Evolutionary conservation across 2,888 invertebrate species (phyloP).

Genomic region (Amblyteles armatorius): DNA sequence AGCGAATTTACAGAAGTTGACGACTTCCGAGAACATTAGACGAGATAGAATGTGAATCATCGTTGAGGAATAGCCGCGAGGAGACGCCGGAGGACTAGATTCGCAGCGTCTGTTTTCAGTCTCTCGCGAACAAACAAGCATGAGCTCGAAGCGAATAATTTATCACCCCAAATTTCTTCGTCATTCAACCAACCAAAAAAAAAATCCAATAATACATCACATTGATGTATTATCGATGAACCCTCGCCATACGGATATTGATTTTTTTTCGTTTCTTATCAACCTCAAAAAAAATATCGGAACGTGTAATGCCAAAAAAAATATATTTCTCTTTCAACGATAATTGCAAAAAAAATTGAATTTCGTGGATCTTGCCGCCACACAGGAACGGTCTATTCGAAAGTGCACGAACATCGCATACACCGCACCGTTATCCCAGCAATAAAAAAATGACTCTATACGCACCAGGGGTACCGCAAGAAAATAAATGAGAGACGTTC

Average conservation of each 20-base stretch:
- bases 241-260: neutral
- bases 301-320: neutral
- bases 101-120: neutral
- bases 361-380: neutral
- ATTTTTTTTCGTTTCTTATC: neutral
- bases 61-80: neutral
- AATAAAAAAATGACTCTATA: slow-evolving; percentile 16
- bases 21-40: slow-evolving; percentile 42
- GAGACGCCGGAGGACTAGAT: slow-evolving; percentile 1
- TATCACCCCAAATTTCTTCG: neutral
- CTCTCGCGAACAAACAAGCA: neutral
- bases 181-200: neutral
- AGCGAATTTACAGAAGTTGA: slow-evolving; percentile 43
- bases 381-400: neutral
- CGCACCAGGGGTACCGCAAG: slow-evolving; percentile 19
- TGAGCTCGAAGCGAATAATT: neutral
- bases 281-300: neutral
- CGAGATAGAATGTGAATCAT: slow-evolving; percentile 46
- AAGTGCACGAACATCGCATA: neutral
- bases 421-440: neutral
- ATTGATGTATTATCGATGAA: neutral
- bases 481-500: slow-evolving; percentile 22
- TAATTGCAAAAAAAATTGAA: neutral
- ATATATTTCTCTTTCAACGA: neutral
- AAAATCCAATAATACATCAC: neutral